Conservation (phyloP, 2,113 vertebrate species). For the Dermatemys mawii region DNA sequence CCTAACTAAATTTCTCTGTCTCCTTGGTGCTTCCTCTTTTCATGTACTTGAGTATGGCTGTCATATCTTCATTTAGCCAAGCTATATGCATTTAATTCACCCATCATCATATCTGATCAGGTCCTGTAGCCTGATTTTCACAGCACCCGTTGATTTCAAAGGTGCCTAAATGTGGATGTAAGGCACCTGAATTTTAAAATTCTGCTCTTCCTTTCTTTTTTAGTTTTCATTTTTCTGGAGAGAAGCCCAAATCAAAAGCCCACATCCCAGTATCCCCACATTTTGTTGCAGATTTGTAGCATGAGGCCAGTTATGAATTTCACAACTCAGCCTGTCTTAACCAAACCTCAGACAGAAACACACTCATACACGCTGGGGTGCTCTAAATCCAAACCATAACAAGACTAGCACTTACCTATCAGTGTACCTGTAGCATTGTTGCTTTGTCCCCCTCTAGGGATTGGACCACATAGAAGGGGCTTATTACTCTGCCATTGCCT, state of each 20-base stretch:
- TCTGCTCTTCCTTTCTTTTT: not conserved
- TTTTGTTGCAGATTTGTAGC: not conserved
- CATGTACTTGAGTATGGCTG: not conserved
- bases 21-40: not conserved
- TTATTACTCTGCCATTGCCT: slow-evolving; percentile 29
- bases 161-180: not conserved
- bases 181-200: not conserved
- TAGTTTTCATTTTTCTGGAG: not conserved
- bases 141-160: not conserved
- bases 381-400: not conserved
- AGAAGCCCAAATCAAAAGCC: not conserved
- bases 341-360: not conserved
- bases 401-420: not conserved
- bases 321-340: not conserved
- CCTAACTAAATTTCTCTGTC: not conserved
- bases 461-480: not conserved
- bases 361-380: not conserved
- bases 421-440: not conserved
- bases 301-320: not conserved
- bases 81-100: rapidly evolving
- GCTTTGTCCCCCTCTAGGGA: not conserved
- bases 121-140: not conserved
- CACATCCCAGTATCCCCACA: not conserved
- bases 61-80: not conserved
- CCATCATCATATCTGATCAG: rapidly evolving